Conservation (phyloP, 92 coral and sea anemone species). For the Phenganax subtilis region DNA sequence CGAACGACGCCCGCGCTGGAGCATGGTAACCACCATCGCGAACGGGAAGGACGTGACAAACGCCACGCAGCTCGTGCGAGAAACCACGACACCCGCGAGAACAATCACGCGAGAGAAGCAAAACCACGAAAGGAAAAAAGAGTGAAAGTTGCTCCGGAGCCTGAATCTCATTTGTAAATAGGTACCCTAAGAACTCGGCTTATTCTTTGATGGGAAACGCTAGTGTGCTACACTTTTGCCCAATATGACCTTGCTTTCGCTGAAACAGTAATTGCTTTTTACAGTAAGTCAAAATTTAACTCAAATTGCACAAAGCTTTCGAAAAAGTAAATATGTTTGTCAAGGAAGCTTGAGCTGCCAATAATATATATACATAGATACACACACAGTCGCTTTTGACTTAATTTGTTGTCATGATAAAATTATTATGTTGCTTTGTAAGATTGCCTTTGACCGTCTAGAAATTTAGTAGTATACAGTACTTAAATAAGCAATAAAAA, state of each 20-base stretch:
- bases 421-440: too few species aligned
- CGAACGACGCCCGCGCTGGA: slow-evolving; percentile 25
- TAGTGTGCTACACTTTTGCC: neutral
- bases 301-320: neutral
- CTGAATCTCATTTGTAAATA: slow-evolving; percentile 13
- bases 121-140: slow-evolving; percentile 11
- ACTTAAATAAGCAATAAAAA: neutral
- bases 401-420: too few species aligned
- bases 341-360: neutral
- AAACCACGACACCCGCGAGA: slow-evolving; percentile 15
- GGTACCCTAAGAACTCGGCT: neutral
- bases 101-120: slow-evolving; percentile 8
- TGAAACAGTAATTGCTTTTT: neutral
- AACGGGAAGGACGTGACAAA: slow-evolving; percentile 60
- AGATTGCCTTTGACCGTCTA: too few species aligned
- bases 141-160: slow-evolving; percentile 8
- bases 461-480: neutral
- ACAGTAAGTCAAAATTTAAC: neutral
- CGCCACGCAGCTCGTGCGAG: slow-evolving; percentile 18
- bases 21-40: slow-evolving; percentile 37
- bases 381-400: neutral
- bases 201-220: neutral
- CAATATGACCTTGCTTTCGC: neutral
- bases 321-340: neutral
- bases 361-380: neutral